These are phyloP conservation scores for Drosophila barbarae DNA, from an alignment of 2,888 invertebrate species.

Conservation along the genomic window DNA sequence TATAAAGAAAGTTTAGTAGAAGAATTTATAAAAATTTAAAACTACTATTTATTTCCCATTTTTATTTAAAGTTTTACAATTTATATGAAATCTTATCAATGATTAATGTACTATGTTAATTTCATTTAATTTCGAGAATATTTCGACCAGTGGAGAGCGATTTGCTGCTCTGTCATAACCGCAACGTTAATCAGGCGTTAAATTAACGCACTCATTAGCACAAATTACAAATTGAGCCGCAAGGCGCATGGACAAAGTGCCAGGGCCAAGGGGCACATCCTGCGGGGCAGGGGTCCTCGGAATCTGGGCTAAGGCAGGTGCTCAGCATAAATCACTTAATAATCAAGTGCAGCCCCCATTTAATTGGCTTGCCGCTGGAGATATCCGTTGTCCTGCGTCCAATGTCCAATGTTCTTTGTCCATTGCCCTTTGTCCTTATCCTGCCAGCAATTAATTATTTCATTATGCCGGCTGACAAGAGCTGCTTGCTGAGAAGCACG, in stretches of 20 bases:
- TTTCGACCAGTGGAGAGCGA: slow-evolving; percentile 3
- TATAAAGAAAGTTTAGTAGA: not conserved
- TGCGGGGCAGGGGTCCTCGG: not conserved
- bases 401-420: slow-evolving; percentile 13
- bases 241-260: slow-evolving; percentile 39
- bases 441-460: slow-evolving; percentile 62
- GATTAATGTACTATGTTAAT: no score
- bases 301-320: slow-evolving; percentile 58
- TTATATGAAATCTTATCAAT: no score
- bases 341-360: slow-evolving; percentile 66
- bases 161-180: slow-evolving; percentile 23
- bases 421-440: slow-evolving; percentile 22
- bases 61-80: no score
- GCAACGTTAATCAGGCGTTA: slow-evolving; percentile 70
- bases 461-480: slow-evolving; percentile 50
- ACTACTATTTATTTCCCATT: no score
- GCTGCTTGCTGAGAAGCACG: slow-evolving; percentile 40
- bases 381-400: slow-evolving; percentile 19
- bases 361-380: slow-evolving; percentile 55
- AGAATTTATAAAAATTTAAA: not conserved
- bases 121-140: not conserved
- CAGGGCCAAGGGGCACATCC: slow-evolving; percentile 17
- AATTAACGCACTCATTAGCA: slow-evolving; percentile 73
- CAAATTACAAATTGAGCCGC: slow-evolving; percentile 68
- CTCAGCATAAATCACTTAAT: slow-evolving; percentile 72